Conservation (phyloP, 1,140 invertebrate species). For the Habropoda laboriosa region DNA sequence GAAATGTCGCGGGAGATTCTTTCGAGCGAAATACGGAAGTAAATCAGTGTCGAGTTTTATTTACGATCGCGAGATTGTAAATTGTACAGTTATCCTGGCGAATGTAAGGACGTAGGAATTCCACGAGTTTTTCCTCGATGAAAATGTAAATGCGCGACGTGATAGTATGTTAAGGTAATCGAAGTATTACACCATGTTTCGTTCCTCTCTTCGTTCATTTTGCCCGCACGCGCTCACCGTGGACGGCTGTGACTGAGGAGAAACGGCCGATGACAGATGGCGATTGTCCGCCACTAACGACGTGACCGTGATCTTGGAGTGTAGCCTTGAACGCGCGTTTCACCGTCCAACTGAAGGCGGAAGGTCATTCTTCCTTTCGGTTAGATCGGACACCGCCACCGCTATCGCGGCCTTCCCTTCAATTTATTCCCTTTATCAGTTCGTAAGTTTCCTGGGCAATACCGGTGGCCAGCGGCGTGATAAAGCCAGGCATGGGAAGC, state of each 20-base stretch:
- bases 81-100: background rate
- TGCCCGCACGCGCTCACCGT: background rate
- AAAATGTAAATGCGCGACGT: background rate
- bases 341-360: slow-evolving; percentile 35
- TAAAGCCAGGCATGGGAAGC: slow-evolving; percentile 1
- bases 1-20: no score
- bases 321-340: slow-evolving; percentile 56
- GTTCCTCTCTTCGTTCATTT: slow-evolving; percentile 20
- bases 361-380: slow-evolving; percentile 59
- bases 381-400: slow-evolving; percentile 22
- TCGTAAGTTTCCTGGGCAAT: slow-evolving; percentile 19
- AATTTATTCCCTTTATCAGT: slow-evolving; percentile 40
- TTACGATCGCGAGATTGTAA: background rate
- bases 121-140: background rate
- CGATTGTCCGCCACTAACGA: slow-evolving; percentile 59
- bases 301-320: slow-evolving; percentile 56
- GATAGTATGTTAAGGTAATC: slow-evolving; percentile 47
- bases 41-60: background rate
- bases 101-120: background rate
- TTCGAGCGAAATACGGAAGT: background rate
- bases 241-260: slow-evolving; percentile 24
- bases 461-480: slow-evolving; percentile 1
- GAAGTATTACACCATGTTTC: slow-evolving; percentile 23
- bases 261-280: slow-evolving; percentile 62
- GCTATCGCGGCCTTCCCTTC: background rate